Conservation (phyloP, 1,140 invertebrate species). For the Plectrocnemia conspersa region DNA sequence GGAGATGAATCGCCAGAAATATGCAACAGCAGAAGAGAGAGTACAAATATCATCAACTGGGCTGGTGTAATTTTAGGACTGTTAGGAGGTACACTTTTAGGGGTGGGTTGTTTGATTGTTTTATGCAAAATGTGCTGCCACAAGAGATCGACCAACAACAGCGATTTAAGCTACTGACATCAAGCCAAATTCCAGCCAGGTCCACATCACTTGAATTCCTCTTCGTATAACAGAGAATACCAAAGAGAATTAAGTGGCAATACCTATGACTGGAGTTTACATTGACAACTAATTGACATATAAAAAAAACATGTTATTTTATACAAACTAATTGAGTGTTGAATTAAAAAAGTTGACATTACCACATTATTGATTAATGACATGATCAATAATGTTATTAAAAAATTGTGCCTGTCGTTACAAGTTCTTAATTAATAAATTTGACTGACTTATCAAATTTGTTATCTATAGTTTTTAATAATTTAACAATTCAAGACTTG, state of each 20-base stretch:
- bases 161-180: slow-evolving; percentile 51
- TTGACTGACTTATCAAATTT: not conserved
- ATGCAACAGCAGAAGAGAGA: slow-evolving; percentile 48
- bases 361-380: too few species aligned
- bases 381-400: not conserved
- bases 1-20: slow-evolving; percentile 63
- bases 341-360: slow-evolving; percentile 1
- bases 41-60: slow-evolving; percentile 43
- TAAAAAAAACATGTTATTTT: slow-evolving; percentile 4
- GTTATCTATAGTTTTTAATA: not conserved
- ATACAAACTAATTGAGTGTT: not conserved
- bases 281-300: slow-evolving; percentile 42
- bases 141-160: slow-evolving; percentile 48
- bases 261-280: slow-evolving; percentile 49
- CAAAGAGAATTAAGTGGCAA: slow-evolving; percentile 38
- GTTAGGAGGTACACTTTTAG: slow-evolving; percentile 42
- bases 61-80: slow-evolving; percentile 45
- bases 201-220: slow-evolving; percentile 42
- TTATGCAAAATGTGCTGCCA: slow-evolving; percentile 50
- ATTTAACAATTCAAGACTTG: not conserved
- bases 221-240: slow-evolving; percentile 31
- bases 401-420: slow-evolving; percentile 16
- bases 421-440: slow-evolving; percentile 2
- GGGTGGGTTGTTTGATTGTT: slow-evolving; percentile 43
- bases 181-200: slow-evolving; percentile 46